These are phyloP conservation scores for Felis chaus DNA, from an alignment of 2,113 vertebrate species.

Conservation along the genomic window DNA sequence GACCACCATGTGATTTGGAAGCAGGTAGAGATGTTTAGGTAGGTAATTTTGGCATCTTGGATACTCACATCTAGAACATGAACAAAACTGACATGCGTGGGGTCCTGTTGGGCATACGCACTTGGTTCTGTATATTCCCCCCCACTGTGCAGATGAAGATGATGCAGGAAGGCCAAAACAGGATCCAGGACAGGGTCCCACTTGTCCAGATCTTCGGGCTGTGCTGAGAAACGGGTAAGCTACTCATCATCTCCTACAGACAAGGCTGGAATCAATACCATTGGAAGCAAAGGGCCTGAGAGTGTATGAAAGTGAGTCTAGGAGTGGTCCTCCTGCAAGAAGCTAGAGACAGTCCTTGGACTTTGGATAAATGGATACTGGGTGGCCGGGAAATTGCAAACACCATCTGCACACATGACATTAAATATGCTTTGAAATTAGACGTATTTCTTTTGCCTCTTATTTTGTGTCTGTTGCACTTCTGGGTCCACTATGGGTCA, in stretches of 20 bases:
- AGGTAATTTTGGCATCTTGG: not conserved
- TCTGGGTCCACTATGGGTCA: not conserved
- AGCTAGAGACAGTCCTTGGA: not conserved
- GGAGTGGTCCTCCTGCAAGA: not conserved
- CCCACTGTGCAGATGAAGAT: not conserved
- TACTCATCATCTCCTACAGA: not conserved
- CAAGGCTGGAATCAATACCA: not conserved
- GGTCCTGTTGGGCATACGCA: not conserved
- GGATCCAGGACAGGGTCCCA: not conserved
- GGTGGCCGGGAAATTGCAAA: not conserved
- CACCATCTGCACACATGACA: not conserved
- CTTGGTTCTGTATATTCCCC: not conserved
- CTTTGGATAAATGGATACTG: not conserved
- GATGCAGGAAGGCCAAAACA: not conserved
- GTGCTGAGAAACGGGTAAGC: not conserved
- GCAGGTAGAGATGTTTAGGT: not conserved
- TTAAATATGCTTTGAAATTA: not conserved
- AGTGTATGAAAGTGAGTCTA: not conserved
- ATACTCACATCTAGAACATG: not conserved
- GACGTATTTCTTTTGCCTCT: not conserved
- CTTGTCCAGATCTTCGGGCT: not conserved
- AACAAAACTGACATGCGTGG: not conserved
- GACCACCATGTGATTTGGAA: not conserved
- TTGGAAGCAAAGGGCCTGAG: not conserved
- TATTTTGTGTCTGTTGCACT: not conserved